Percentiles rank a stretch among this genome's conserved stretches.
phyloP scores from a whole-genome alignment of 2,888 invertebrate species.

The Pammene aurita region DNA sequence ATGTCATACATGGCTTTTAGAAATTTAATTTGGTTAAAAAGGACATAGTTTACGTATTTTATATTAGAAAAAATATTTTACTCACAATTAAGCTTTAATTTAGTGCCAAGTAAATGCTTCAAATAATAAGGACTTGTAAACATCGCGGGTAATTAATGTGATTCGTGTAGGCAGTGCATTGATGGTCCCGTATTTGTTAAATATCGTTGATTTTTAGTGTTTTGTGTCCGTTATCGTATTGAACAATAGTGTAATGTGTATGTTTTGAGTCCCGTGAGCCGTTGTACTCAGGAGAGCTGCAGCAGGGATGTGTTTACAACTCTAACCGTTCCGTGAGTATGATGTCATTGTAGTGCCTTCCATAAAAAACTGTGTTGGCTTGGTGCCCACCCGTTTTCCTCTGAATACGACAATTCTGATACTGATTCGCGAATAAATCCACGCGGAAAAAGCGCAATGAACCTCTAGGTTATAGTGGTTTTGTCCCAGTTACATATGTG shows the following conservation, averaged over 20 bases:
- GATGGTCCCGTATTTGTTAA: slow-evolving; percentile 67
- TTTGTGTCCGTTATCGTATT: slow-evolving; percentile 52
- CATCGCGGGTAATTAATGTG: slow-evolving; percentile 55
- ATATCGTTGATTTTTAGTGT: slow-evolving; percentile 59
- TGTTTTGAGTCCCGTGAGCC: slow-evolving; percentile 49
- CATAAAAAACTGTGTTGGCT: slow-evolving; percentile 79
- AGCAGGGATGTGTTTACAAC: slow-evolving; percentile 81
- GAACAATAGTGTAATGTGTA: slow-evolving; percentile 53
- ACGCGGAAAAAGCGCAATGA: slow-evolving; percentile 70
- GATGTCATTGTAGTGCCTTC: slow-evolving; percentile 79
- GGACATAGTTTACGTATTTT: slow-evolving; percentile 58
- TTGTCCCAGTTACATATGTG: slow-evolving; percentile 63
- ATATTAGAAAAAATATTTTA: slow-evolving; percentile 47
- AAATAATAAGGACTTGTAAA: slow-evolving; percentile 50
- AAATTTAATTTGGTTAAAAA: slow-evolving; percentile 65
- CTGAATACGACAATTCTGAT: slow-evolving; percentile 67
- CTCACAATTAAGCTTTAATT: slow-evolving; percentile 46
- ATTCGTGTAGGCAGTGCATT: slow-evolving; percentile 76
- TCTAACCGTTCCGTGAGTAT: slow-evolving; percentile 79
- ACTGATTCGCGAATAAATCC: slow-evolving; percentile 67
- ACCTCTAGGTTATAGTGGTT: slow-evolving; percentile 69
- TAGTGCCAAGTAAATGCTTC: slow-evolving; percentile 59
- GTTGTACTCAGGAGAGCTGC: slow-evolving; percentile 58
- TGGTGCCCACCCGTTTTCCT: slow-evolving; percentile 82
- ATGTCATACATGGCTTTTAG: slow-evolving; percentile 75